Evolutionary conservation across 2,797 vertebrate species (phyloP).

Genomic region (Hephaestus fuliginosus): DNA sequence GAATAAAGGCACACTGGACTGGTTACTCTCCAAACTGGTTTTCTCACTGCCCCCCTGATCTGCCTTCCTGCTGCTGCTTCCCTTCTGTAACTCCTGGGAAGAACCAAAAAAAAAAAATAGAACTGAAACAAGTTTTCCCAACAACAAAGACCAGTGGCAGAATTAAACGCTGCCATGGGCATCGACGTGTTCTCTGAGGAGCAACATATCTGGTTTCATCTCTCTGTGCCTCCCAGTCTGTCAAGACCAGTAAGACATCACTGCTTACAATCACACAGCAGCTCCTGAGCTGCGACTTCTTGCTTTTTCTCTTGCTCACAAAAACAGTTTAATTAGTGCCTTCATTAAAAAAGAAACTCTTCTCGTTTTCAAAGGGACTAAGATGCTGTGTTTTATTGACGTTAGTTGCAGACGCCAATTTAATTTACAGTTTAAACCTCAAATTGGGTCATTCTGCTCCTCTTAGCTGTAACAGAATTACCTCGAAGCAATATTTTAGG

Average conservation of each 20-base stretch:
- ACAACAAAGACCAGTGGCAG: not conserved
- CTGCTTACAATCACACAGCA: slow-evolving; percentile 51
- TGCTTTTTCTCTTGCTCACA: slow-evolving; percentile 38
- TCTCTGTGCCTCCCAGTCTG: slow-evolving; percentile 34
- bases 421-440: slow-evolving; percentile 87
- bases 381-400: slow-evolving; percentile 80
- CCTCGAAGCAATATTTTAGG: slow-evolving; percentile 73
- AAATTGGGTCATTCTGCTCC: slow-evolving; percentile 85
- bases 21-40: slow-evolving; percentile 78
- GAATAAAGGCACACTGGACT: slow-evolving; percentile 82
- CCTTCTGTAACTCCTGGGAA: slow-evolving; percentile 87
- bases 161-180: not conserved
- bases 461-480: slow-evolving; percentile 75
- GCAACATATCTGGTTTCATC: slow-evolving; percentile 36
- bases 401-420: slow-evolving; percentile 85
- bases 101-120: not conserved
- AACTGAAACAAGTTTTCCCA: slow-evolving; percentile 8
- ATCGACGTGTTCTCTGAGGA: slow-evolving; percentile 7
- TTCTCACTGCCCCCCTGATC: slow-evolving; percentile 84
- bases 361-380: slow-evolving; percentile 80
- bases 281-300: slow-evolving; percentile 37
- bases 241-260: slow-evolving; percentile 55
- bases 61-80: slow-evolving; percentile 80
- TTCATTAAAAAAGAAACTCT: slow-evolving; percentile 79
- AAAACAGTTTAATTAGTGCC: slow-evolving; percentile 78